Base-by-base conservation (phyloP, 1,140 invertebrate species). In the Zaprionus kolodkinae region DNA sequence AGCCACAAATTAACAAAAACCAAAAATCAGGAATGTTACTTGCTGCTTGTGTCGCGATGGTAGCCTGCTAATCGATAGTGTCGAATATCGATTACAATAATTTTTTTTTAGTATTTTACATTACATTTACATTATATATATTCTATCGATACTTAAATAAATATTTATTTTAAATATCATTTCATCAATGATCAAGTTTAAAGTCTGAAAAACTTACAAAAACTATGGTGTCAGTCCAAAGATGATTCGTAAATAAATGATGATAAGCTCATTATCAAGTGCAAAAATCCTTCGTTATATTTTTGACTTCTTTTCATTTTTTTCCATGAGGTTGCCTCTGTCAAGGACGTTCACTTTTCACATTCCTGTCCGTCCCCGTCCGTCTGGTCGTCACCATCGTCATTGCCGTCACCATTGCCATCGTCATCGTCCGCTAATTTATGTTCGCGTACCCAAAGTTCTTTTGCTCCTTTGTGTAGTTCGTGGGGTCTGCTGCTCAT, bases 281-380 rank as follows among this genome's bases (percentile, higher is more conserved):
- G 52, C 52, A 55, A n/a, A 5, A 33, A 6, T 12, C 30, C 12
- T 54, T 54, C 52, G 52, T 25, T 10, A 13, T 54, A 54, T 54
- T 11, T 25, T 3, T 6, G 11, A 9, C 43, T 35, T 38, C 5
- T 25, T 12, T 17, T 59, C n/a, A n/a, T n/a, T 48, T 50, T 63
- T 67, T 76, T 65, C 38, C 33, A 56, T 40, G 21, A 60, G 55
- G 15, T 52, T 65, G 61, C 69, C 71, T 86, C 67, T 87, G 79
- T 65, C 84, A 88, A 87, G 84, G 84, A 83, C 82, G 40, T 62
- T 62, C 76, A 50, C 62, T 48, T 76, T 33, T 57, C 72, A 50
- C 66, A 40, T 72, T 38, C 55, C 68, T 66, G 57, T 61, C 10
- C 21, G 52, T 30, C n/a, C 40, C 27, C 67, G n/a, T 33, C 1